phyloP scores from a whole-genome alignment of 2,888 invertebrate genomes.

The Macropis europaea region DNA sequence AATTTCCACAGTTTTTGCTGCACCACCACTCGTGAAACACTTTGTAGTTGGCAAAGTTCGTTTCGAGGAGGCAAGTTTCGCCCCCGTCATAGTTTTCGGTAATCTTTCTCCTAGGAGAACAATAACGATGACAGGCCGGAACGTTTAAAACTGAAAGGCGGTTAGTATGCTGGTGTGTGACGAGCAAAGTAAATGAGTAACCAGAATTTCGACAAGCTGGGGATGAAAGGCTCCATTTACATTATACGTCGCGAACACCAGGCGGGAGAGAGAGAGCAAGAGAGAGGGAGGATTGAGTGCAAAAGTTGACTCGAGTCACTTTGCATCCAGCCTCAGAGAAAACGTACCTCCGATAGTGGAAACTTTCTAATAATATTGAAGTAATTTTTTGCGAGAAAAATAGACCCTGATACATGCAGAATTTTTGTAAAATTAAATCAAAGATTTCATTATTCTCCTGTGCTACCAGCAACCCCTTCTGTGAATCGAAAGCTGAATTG shows the following conservation, averaged over 20 bases:
- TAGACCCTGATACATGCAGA: neutral
- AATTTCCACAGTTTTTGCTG: too few relatives aligned
- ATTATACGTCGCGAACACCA: slow-evolving; percentile 22
- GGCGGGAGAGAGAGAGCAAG: too few relatives aligned
- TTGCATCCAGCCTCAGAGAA: neutral
- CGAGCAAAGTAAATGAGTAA: slow-evolving; percentile 1
- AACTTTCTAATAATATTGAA: slow-evolving; percentile 31
- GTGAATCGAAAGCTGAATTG: neutral
- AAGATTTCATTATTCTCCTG: slow-evolving; percentile 15
- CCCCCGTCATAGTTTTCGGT: neutral
- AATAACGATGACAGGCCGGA: slow-evolving; percentile 5
- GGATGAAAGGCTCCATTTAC: slow-evolving; percentile 13
- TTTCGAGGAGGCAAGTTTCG: slow-evolving; percentile 7
- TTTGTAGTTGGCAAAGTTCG: too few relatives aligned
- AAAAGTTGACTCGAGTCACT: slow-evolving; percentile 11
- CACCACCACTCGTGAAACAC: too few relatives aligned
- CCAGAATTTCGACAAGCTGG: slow-evolving; percentile 32
- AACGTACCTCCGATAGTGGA: neutral
- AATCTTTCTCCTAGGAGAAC: slow-evolving; percentile 14
- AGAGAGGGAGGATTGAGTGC: slow-evolving; percentile 34
- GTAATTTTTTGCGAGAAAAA: slow-evolving; percentile 28
- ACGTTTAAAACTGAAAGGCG: slow-evolving; percentile 13
- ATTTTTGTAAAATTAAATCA: slow-evolving; percentile 5
- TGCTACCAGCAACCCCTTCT: neutral
- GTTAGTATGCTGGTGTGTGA: slow-evolving; percentile 21